Base-by-base conservation (phyloP, 2,113 vertebrate species). In the Coptodon rendalli region DNA sequence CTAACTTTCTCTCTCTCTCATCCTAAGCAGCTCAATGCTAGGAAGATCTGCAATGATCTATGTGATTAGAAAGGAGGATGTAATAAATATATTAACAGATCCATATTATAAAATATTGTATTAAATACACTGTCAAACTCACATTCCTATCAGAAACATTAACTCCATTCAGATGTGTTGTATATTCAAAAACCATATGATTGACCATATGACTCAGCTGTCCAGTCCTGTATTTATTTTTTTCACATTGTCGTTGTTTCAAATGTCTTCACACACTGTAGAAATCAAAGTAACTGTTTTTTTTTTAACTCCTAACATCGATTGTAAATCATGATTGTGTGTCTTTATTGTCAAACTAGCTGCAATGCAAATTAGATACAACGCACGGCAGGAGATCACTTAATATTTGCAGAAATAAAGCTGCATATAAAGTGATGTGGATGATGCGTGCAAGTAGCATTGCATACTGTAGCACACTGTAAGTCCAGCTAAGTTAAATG, bases 61-160 rank as follows among this genome's bases (percentile, higher is more conserved):
- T 91, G 92, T 93, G 88, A 93, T 92, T 93, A 94, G 90, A 95
- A 91, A 89, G 89, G 84, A 93, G 87, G 87, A 90, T 94, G 91
- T 94, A 93, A 95, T 89, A 91, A 84, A 88, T 93, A 87, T 95
- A 95, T 93, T 92, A 96, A 96, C 85, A 94, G 86, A 95, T 88
- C 85, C 90, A 88, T 95, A 95, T 90, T 93, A 93, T 94, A 91
- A 87, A 90, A 86, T 91, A 90, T 87, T 81, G 57, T 91, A 90
- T 86, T 89, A 85, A 89, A 92, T 90, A 90, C 92, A 92, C 91
- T 82, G 61, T 93, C 81, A 89, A 79, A 93, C 82, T 91, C 82
- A 91, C 91, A 87, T 92, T 89, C 87, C 80, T 87, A 89, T 82
- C 68, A 85, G 85, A 89, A 85, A 89, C 83, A 86, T 88, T 85